phyloP scores from a whole-genome alignment of 2,797 vertebrate species.

The Enteromius anoplus region DNA sequence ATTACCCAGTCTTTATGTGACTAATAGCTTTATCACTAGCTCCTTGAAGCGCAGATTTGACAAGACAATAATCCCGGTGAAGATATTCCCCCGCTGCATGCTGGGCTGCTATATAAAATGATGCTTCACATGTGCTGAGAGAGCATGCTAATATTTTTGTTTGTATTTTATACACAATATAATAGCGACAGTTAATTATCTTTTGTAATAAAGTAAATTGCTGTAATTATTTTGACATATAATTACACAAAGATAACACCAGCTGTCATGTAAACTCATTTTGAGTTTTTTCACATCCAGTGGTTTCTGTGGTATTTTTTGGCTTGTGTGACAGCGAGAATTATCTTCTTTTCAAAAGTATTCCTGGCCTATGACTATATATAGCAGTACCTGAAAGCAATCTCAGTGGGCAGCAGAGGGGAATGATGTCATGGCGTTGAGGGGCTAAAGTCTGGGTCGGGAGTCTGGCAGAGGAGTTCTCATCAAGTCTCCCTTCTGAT shows the following conservation, averaged over 20 bases:
- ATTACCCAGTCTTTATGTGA: constrained; percentile 55
- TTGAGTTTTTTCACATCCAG: not conserved
- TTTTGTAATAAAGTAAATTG: not conserved
- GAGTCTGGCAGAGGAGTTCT: constrained; percentile 44
- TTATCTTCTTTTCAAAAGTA: not conserved
- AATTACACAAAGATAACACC: not conserved
- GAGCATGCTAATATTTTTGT: not conserved
- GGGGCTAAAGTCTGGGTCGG: constrained; percentile 24
- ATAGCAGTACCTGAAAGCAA: constrained; percentile 33
- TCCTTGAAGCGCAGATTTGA: constrained; percentile 47
- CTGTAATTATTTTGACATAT: not conserved
- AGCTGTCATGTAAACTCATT: not conserved
- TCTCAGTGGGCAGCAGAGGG: constrained; percentile 24
- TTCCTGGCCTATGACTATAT: constrained; percentile 36
- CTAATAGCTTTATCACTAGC: constrained; percentile 60
- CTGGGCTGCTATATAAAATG: constrained; percentile 11
- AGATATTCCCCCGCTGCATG: constrained; percentile 33
- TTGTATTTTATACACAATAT: not conserved
- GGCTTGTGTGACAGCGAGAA: not conserved
- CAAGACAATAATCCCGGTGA: constrained; percentile 32
- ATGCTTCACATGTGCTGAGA: constrained; percentile 5
- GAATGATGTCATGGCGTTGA: constrained; percentile 53
- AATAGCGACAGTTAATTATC: not conserved
- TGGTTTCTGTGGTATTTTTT: not conserved
- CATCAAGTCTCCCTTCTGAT: constrained; percentile 50